Percentiles rank a stretch among this genome's conserved stretches.
These are phyloP conservation scores for Ceriagrion tenellum DNA, from an alignment of 2,888 invertebrate genomes.

Conservation along the genomic window DNA sequence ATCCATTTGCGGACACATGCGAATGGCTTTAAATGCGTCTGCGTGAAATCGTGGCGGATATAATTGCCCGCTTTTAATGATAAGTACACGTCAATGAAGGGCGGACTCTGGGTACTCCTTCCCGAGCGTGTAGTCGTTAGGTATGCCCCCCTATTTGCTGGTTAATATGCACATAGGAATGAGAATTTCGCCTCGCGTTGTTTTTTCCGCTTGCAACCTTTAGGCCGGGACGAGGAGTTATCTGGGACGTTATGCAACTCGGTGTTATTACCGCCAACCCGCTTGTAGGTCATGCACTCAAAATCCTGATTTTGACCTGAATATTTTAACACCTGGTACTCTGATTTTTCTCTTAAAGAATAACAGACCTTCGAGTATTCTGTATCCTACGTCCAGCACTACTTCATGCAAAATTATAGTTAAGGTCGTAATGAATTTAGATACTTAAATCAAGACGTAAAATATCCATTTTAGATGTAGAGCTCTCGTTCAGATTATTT, in stretches of 20 bases:
- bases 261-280: background rate
- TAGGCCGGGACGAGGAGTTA: background rate
- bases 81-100: background rate
- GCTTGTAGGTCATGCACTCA: background rate
- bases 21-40: background rate
- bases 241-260: background rate
- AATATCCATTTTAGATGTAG: too few relatives aligned
- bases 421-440: too few relatives aligned
- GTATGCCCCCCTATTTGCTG: background rate
- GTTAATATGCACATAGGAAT: background rate
- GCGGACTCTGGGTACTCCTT: background rate
- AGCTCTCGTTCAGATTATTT: too few relatives aligned
- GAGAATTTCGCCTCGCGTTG: background rate
- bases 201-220: background rate
- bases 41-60: background rate
- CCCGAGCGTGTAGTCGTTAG: background rate
- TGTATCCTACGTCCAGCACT: too few relatives aligned
- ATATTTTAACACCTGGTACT: too few relatives aligned
- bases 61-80: background rate
- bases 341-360: too few relatives aligned
- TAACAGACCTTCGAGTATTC: too few relatives aligned
- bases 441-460: too few relatives aligned
- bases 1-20: background rate
- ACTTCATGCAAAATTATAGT: too few relatives aligned
- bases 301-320: background rate